Percentiles rank a stretch among this genome's conserved stretches.
These are phyloP conservation scores for Cyrtodaria siliqua DNA, from an alignment of 2,888 invertebrate species.

Conservation along the genomic window DNA sequence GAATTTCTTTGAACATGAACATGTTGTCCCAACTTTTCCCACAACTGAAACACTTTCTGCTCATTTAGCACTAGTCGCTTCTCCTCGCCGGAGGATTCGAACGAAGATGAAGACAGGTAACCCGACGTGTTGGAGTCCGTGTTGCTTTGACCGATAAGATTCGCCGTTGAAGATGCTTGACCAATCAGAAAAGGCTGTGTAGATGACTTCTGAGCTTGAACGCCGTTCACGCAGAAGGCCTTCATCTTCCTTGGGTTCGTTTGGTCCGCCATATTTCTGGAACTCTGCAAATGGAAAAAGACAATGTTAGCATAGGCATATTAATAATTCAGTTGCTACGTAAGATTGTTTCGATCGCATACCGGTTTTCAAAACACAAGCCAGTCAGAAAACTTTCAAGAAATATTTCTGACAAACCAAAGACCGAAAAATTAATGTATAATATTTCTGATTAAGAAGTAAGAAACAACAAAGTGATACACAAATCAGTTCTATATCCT, in stretches of 20 bases:
- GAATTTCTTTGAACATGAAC: too few species aligned
- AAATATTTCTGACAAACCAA: too few species aligned
- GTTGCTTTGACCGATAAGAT: constrained; percentile 33
- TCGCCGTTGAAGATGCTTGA: not conserved
- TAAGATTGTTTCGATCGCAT: too few species aligned
- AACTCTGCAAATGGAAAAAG: constrained; percentile 18
- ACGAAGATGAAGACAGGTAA: constrained; percentile 62
- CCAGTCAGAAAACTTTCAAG: too few species aligned
- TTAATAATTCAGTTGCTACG: too few species aligned
- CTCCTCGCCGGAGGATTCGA: constrained; percentile 58
- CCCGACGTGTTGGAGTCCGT: constrained; percentile 56
- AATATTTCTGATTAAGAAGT: too few species aligned
- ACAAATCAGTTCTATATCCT: too few species aligned
- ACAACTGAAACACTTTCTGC: constrained; percentile 57
- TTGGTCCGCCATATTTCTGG: constrained; percentile 11
- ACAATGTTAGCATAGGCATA: too few species aligned
- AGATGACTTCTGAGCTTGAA: not conserved
- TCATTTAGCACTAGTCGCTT: constrained; percentile 51
- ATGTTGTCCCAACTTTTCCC: constrained; percentile 44
- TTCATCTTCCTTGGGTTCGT: not conserved
- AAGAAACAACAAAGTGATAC: too few species aligned
- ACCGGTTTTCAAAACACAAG: too few species aligned
- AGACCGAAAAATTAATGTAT: too few species aligned
- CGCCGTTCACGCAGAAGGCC: constrained; percentile 55
- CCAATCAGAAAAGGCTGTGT: not conserved